A percentile compares a stretch with the other conserved stretches of the same genome.
These are phyloP conservation scores for Psittacula cyanocephala DNA, from an alignment of 2,113 vertebrate species.

Conservation along the genomic window DNA sequence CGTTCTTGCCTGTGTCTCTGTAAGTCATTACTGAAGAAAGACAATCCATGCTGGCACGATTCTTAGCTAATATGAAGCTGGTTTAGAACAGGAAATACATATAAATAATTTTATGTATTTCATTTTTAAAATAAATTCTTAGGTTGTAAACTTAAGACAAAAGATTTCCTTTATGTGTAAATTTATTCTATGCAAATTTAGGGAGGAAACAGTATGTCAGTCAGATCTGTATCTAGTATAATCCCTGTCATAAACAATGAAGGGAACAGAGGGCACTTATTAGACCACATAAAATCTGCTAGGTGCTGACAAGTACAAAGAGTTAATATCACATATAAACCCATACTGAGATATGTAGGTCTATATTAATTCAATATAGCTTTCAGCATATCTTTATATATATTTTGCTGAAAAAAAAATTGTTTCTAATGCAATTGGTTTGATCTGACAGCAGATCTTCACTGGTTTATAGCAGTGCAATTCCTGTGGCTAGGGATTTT, in stretches of 20 bases:
- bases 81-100: background rate
- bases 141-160: background rate
- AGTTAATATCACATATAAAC: background rate
- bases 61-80: background rate
- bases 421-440: background rate
- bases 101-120: background rate
- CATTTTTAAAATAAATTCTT: background rate
- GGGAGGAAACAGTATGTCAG: background rate
- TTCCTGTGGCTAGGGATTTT: background rate
- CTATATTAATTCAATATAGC: background rate
- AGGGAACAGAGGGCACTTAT: background rate
- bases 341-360: rapidly evolving
- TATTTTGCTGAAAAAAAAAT: background rate
- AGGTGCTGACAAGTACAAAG: background rate
- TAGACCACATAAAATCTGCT: background rate
- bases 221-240: background rate
- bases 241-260: background rate
- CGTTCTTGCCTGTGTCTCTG: background rate
- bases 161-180: background rate
- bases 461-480: background rate
- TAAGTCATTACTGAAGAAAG: background rate
- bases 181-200: background rate
- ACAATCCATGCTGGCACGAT: background rate
- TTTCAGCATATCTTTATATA: background rate
- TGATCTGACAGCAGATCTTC: background rate